Percentiles rank a stretch among this genome's conserved stretches.
phyloP scores from a whole-genome alignment of 2,113 vertebrate genomes.

The Chunga burmeisteri region DNA sequence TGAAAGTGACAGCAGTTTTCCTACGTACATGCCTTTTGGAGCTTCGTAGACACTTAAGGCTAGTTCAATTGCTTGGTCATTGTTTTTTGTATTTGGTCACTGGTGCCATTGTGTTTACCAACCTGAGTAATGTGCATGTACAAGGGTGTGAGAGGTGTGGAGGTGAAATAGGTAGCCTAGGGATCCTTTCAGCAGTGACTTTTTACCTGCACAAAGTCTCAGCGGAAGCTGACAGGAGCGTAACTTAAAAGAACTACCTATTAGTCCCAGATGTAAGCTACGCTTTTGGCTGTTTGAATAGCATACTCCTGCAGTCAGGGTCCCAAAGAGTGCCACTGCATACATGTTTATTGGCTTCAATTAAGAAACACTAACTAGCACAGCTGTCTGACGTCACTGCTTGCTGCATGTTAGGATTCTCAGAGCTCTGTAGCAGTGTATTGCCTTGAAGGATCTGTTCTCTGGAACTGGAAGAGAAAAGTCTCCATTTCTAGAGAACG shows the following conservation, averaged over 20 bases:
- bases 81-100: background rate
- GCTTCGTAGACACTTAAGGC: background rate
- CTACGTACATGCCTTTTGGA: background rate
- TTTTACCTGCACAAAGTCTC: background rate
- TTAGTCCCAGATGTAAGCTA: background rate
- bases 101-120: background rate
- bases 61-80: fast-evolving
- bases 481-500: background rate
- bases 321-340: background rate
- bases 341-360: background rate
- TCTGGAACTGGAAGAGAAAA: background rate
- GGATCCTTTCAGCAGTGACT: background rate
- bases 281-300: background rate
- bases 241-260: background rate
- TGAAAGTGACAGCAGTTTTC: background rate
- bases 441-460: background rate
- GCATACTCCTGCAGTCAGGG: too few species aligned
- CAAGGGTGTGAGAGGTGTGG: background rate
- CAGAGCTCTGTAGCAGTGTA: background rate
- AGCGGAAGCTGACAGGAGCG: background rate
- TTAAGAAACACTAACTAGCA: background rate
- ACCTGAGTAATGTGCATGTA: background rate
- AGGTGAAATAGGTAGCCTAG: background rate
- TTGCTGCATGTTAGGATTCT: background rate
- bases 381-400: background rate